phyloP scores from a whole-genome alignment of 1,140 invertebrate genomes.

The Venturia canescens region DNA sequence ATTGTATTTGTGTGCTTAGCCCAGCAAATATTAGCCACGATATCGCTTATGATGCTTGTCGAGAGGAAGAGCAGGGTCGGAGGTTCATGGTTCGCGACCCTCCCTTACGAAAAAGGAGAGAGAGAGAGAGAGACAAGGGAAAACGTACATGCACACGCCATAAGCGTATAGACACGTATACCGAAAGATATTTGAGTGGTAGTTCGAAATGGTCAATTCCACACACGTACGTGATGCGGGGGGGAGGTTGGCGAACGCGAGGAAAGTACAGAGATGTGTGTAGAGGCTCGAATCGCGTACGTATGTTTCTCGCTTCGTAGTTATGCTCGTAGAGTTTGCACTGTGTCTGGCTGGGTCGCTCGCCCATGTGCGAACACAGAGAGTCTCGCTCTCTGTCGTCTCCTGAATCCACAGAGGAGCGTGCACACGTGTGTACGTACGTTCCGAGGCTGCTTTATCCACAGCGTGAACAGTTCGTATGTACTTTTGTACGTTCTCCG shows the following conservation, averaged over 20 bases:
- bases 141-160: too few species aligned
- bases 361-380: conserved; percentile 5
- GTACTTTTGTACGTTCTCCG: conserved; percentile 22
- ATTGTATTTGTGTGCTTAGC: conserved; percentile 74
- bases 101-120: background rate
- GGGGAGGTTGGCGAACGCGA: background rate
- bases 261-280: background rate
- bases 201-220: conserved; percentile 49
- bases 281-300: background rate
- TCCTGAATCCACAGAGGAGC: background rate
- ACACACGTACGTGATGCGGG: background rate
- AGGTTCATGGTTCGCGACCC: conserved; percentile 51
- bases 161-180: too few species aligned
- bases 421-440: background rate
- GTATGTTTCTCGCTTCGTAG: conserved; percentile 5
- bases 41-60: conserved; percentile 75
- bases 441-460: too few species aligned
- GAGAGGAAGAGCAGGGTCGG: conserved; percentile 54
- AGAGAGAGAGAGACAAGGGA: too few species aligned
- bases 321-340: conserved; percentile 25
- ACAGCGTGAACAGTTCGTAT: background rate
- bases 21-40: conserved; percentile 76
- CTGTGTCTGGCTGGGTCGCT: too few species aligned
- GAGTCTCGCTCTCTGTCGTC: conserved; percentile 14
- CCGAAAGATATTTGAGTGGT: background rate